These are phyloP conservation scores for Panzeria rudis DNA, from an alignment of 2,888 invertebrate species.

Conservation along the genomic window DNA sequence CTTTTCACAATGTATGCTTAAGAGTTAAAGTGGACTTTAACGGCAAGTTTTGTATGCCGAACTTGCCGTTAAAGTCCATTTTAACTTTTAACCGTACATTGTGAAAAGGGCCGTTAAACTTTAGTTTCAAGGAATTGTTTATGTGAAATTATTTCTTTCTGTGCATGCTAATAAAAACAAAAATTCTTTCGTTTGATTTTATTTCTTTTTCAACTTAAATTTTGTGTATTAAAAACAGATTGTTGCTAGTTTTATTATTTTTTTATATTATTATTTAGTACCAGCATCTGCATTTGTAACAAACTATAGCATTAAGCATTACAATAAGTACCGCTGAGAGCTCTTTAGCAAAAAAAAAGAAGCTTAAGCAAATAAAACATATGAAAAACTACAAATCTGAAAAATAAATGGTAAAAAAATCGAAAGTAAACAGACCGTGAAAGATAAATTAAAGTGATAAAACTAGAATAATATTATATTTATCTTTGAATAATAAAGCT, in stretches of 20 bases:
- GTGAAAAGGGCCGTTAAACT: too few species aligned
- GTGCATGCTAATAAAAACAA: background rate
- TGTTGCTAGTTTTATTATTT: background rate
- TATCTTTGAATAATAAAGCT: conserved; percentile 32
- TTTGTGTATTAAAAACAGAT: background rate
- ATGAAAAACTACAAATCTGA: background rate
- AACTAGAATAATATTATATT: background rate
- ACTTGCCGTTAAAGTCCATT: too few species aligned
- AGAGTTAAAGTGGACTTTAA: too few species aligned
- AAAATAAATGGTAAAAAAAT: background rate
- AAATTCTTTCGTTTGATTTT: background rate
- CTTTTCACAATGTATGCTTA: too few species aligned
- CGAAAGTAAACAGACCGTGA: background rate
- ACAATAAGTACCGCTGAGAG: background rate
- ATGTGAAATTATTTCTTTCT: background rate
- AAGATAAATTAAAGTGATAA: conserved; percentile 24
- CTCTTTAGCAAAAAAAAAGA: background rate
- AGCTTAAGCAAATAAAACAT: background rate
- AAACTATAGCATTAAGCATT: background rate
- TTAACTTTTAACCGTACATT: too few species aligned
- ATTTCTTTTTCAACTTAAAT: background rate
- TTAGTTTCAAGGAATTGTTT: background rate
- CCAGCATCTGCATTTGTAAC: background rate
- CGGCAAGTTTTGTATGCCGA: too few species aligned
- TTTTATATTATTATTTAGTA: background rate